Evolutionary conservation across 2,888 invertebrate species (phyloP).

Genomic region (Archips xylosteana): DNA sequence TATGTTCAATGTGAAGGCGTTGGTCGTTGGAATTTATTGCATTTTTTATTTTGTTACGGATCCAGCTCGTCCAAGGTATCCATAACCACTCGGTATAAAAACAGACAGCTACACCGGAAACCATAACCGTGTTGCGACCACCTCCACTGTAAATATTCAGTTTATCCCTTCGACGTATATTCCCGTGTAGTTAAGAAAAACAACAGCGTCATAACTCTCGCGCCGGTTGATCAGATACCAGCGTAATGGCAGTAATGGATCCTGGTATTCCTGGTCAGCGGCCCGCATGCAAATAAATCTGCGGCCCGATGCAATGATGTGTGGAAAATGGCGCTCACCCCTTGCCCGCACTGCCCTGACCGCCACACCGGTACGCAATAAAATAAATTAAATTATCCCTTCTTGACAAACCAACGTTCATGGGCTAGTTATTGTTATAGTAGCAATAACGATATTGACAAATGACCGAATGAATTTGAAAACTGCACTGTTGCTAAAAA

Average conservation of each 20-base stretch:
- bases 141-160: slow-evolving; percentile 71
- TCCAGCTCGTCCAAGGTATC: slow-evolving; percentile 44
- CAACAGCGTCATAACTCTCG: slow-evolving; percentile 83
- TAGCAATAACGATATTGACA: slow-evolving; percentile 28
- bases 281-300: slow-evolving; percentile 87
- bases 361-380: slow-evolving; percentile 49
- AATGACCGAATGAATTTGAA: slow-evolving; percentile 21
- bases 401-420: slow-evolving; percentile 30
- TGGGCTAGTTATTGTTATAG: slow-evolving; percentile 35
- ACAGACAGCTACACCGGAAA: slow-evolving; percentile 77
- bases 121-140: slow-evolving; percentile 73
- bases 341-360: slow-evolving; percentile 60
- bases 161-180: slow-evolving; percentile 70
- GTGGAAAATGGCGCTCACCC: slow-evolving; percentile 84
- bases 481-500: slow-evolving; percentile 10
- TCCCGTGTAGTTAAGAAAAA: slow-evolving; percentile 80
- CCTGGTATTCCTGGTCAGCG: slow-evolving; percentile 86
- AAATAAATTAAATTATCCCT: slow-evolving; percentile 49
- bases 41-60: slow-evolving; percentile 3
- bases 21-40: neutral
- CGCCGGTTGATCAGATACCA: slow-evolving; percentile 83
- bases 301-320: slow-evolving; percentile 85
- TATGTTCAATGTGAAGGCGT: too few relatives aligned
- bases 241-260: slow-evolving; percentile 84
- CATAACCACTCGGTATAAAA: slow-evolving; percentile 59